phyloP scores from a whole-genome alignment of 2,113 vertebrate genomes.

The Halichoeres trimaculatus region DNA sequence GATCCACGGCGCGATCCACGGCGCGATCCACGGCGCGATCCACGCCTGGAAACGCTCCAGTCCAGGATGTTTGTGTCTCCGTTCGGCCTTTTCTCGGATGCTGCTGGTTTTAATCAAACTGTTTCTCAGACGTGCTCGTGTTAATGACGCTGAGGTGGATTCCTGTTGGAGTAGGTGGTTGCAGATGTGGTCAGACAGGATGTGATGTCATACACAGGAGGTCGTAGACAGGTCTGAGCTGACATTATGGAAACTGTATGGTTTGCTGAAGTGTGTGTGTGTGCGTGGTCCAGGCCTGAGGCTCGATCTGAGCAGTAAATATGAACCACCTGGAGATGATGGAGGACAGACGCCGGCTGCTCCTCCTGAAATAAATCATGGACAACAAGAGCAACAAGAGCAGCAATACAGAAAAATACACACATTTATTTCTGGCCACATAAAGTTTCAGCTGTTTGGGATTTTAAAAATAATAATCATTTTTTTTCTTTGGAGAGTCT shows the following conservation, averaged over 20 bases:
- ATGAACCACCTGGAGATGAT: constrained; percentile 52
- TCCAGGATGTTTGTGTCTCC: constrained; percentile 30
- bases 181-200: constrained; percentile 65
- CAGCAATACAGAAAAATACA: too few relatives aligned
- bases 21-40: not conserved
- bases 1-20: not conserved
- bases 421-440: too few relatives aligned
- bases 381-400: constrained; percentile 22
- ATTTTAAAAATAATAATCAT: too few relatives aligned
- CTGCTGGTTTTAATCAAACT: constrained; percentile 49
- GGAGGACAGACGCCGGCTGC: constrained; percentile 25
- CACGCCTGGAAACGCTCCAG: constrained; percentile 29
- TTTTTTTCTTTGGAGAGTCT: too few relatives aligned
- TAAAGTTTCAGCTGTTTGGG: too few relatives aligned
- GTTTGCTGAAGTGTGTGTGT: not conserved
- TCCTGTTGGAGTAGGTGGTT: constrained; percentile 45
- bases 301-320: constrained; percentile 25
- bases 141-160: constrained; percentile 34
- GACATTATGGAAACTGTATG: not conserved
- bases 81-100: constrained; percentile 16
- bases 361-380: constrained; percentile 42
- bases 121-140: constrained; percentile 30
- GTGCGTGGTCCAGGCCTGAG: not conserved
- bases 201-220: constrained; percentile 25
- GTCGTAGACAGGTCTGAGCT: constrained; percentile 24